A percentile compares a stretch with the other conserved stretches of the same genome.
Evolutionary conservation across 2,113 vertebrate species (phyloP).

Genomic region (Periophthalmus modestus): DNA sequence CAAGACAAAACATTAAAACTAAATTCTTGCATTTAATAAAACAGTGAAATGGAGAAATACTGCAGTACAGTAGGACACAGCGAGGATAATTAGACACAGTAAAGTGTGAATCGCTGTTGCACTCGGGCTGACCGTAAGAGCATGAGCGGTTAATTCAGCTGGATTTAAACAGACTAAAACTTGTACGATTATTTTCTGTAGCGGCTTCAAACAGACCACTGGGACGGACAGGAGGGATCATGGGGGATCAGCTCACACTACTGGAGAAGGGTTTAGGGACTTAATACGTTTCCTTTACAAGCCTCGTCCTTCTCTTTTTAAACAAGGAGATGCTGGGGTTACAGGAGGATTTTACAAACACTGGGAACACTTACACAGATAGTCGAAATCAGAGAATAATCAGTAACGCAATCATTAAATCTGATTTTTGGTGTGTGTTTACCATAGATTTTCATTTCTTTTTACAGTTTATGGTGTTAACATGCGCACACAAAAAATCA

Average conservation of each 20-base stretch:
- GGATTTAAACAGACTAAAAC: background rate
- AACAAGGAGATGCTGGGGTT: slow-evolving; percentile 12
- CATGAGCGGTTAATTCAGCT: background rate
- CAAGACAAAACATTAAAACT: no score
- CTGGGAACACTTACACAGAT: background rate
- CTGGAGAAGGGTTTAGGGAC: slow-evolving; percentile 10
- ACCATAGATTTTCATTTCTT: no score
- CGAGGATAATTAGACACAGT: background rate
- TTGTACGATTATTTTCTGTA: slow-evolving; percentile 3
- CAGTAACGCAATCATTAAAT: no score
- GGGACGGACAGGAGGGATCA: slow-evolving; percentile 25
- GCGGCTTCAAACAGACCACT: slow-evolving; percentile 24
- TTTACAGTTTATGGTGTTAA: no score
- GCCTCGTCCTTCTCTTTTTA: background rate
- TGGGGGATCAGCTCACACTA: slow-evolving; percentile 21
- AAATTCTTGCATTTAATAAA: background rate
- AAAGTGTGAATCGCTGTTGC: background rate
- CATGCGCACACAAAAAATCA: no score
- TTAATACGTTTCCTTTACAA: slow-evolving; percentile 8
- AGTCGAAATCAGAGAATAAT: no score
- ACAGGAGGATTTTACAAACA: slow-evolving; percentile 12
- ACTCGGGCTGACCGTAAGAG: background rate
- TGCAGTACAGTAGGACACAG: background rate
- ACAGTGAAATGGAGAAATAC: background rate
- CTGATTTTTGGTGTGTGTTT: no score